A percentile compares a stretch with the other conserved stretches of the same genome.
phyloP scores from a whole-genome alignment of 1,140 invertebrate species.

The Camponotus floridanus region DNA sequence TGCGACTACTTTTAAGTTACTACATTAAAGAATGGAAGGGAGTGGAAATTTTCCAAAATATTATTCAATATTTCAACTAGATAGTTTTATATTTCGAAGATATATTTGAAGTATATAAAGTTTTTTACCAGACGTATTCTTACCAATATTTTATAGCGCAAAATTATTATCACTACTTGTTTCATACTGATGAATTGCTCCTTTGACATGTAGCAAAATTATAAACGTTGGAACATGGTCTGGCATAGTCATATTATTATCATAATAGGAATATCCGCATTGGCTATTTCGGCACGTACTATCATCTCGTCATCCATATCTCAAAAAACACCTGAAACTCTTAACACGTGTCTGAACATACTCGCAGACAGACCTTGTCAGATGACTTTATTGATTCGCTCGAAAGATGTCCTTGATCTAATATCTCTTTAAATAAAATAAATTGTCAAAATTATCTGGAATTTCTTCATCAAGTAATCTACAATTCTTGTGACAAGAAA shows the following conservation, averaged over 20 bases:
- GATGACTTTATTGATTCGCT: constrained; percentile 13
- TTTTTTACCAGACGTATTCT: neutral
- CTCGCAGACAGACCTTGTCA: neutral
- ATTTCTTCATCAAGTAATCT: neutral
- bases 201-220: neutral
- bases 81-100: neutral
- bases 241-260: neutral
- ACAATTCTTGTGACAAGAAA: constrained; percentile 3
- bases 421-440: constrained; percentile 14
- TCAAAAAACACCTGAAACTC: constrained; percentile 20
- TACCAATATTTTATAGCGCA: neutral
- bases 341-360: constrained; percentile 11
- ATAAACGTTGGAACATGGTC: neutral
- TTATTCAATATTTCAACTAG: neutral
- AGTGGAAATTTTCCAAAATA: neutral
- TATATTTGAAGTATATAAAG: neutral
- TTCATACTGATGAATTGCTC: neutral
- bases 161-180: neutral
- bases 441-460: neutral
- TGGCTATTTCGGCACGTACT: neutral
- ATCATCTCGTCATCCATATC: constrained; percentile 4
- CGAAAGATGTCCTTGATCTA: neutral
- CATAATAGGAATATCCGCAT: constrained; percentile 9
- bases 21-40: too few species aligned
- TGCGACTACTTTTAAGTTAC: neutral